A percentile compares a stretch with the other conserved stretches of the same genome.
These are phyloP conservation scores for Scyliorhinus canicula DNA, from an alignment of 2,797 vertebrate species.

Conservation along the genomic window DNA sequence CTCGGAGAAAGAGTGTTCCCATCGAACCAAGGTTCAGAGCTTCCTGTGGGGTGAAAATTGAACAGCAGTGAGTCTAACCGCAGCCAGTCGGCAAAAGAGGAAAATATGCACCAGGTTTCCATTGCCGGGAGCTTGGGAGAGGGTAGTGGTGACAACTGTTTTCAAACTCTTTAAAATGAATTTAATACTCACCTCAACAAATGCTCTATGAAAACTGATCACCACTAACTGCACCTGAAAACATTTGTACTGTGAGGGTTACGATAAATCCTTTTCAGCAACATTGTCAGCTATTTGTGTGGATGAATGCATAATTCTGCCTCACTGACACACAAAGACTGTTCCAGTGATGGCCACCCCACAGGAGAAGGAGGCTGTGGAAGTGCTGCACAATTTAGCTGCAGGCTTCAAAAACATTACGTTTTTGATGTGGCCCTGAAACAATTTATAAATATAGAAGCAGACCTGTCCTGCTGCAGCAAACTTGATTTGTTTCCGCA, in stretches of 20 bases:
- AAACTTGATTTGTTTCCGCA: conserved; percentile 11
- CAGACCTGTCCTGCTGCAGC: neutral
- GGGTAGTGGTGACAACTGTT: neutral
- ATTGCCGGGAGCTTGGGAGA: neutral
- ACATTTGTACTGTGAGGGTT: neutral
- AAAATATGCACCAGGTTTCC: neutral
- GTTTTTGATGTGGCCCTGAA: neutral
- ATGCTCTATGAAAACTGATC: neutral
- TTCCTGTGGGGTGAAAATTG: neutral
- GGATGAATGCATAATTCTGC: neutral
- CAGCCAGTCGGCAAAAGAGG: neutral
- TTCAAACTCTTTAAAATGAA: neutral
- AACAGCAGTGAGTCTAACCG: neutral
- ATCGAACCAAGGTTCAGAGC: neutral
- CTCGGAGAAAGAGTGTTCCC: neutral
- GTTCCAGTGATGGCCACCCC: neutral
- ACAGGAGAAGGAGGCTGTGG: neutral
- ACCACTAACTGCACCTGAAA: neutral
- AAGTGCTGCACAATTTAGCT: neutral
- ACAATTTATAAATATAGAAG: neutral
- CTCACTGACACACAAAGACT: neutral
- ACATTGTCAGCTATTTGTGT: neutral
- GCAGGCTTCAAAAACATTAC: neutral
- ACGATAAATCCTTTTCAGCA: neutral
- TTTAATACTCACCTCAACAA: neutral